Base-by-base conservation (phyloP, 2,797 vertebrate species). In the Varecia variegata region DNA sequence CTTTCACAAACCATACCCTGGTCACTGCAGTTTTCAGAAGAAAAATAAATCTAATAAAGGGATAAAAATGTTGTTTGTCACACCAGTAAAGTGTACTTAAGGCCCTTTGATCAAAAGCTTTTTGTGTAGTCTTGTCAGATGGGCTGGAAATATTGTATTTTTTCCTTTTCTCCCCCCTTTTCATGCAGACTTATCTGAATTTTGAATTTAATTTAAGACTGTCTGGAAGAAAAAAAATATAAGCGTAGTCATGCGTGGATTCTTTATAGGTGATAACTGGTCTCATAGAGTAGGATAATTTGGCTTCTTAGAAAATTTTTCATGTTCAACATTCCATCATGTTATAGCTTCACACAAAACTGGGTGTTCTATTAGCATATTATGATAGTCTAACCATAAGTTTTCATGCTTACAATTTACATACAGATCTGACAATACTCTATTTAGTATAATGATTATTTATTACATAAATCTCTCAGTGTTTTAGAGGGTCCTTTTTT, bases 1-100 rank as follows among this genome's bases (percentile, higher is more conserved):
- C 98, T 98, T 99, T 98, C 98, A 98, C 97, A 95, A 98, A 98
- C 98, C 98, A 98, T 98, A 98, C 97, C 98, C 97, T 98, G 97
- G 98, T 98, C 98, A 98, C 98, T 98, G 95, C 98, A 98, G 98
- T 98, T 98, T 98, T 98, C 95, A 98, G 98, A 98, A 98, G 97
- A 98, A 98, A 98, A 99, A 99, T 98, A 98, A 98, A 99, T 99
- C 98, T 98, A 99, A 98, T 98, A 99, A 99, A 99, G 96, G 98
- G 98, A 98, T 98, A 99, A 98, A 98, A 98, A 98, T 99, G 98
- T 98, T 98, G 98, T 98, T 99, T 98, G 98, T 98, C 98, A 98
- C 98, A 98, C 98, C 98, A 98, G 98, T 98, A 98, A 98, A 97
- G 97, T 98, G 97, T 98, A 98, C 97, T 98, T 98, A 99, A 98